Conservation (phyloP, 2,888 invertebrate species). For the Diachrysia chrysitis region DNA sequence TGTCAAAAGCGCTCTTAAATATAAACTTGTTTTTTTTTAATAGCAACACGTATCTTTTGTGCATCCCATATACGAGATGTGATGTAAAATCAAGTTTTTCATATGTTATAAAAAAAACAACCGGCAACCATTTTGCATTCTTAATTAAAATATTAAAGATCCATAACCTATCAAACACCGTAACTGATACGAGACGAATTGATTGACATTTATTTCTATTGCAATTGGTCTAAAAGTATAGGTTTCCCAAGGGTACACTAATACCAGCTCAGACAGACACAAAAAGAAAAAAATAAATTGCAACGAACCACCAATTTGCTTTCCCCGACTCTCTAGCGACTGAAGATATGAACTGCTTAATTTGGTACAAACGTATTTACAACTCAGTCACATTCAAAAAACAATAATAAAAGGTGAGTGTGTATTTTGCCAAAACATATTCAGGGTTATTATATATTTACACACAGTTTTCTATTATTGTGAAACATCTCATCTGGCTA, state of each 20-base stretch:
- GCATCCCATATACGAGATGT: constrained; percentile 17
- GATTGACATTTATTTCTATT: constrained; percentile 52
- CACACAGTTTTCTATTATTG: constrained; percentile 52
- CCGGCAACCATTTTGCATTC: constrained; percentile 48
- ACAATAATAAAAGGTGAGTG: constrained; percentile 52
- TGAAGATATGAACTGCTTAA: constrained; percentile 35
- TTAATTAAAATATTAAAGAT: constrained; percentile 53
- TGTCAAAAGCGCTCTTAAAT: constrained; percentile 13
- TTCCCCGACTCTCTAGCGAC: constrained; percentile 26
- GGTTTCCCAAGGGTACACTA: constrained; percentile 37
- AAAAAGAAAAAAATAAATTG: constrained; percentile 19
- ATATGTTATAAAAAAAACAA: constrained; percentile 46
- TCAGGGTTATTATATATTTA: constrained; percentile 54
- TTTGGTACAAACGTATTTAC: constrained; percentile 47
- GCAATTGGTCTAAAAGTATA: constrained; percentile 33
- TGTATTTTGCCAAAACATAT: constrained; percentile 52
- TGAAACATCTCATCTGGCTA: constrained; percentile 44
- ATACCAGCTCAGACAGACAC: constrained; percentile 30
- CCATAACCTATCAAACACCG: constrained; percentile 39
- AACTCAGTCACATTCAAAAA: constrained; percentile 41
- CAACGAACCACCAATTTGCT: constrained; percentile 22
- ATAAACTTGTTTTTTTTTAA: constrained; percentile 24
- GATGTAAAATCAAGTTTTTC: constrained; percentile 38
- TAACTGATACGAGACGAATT: constrained; percentile 52
- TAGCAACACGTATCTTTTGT: constrained; percentile 8